These are phyloP conservation scores for Lasioglossum calceatum DNA, from an alignment of 2,888 invertebrate species.

Conservation along the genomic window DNA sequence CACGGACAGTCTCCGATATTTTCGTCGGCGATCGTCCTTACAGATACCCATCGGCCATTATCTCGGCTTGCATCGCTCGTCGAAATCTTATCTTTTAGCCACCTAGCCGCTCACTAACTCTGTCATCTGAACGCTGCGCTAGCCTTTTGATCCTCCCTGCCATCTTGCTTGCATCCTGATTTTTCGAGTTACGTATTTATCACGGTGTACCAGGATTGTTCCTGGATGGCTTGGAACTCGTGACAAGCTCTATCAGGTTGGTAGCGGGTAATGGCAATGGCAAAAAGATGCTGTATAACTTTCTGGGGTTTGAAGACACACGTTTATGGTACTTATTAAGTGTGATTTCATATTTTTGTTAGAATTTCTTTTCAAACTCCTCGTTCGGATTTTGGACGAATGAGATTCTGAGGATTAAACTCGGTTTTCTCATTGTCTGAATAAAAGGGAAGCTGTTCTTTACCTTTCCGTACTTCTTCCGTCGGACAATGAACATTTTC, in stretches of 20 bases:
- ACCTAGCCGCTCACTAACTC: conserved; percentile 65
- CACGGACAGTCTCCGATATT: conserved; percentile 58
- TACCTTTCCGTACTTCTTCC: no score
- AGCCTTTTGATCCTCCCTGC: conserved; percentile 58
- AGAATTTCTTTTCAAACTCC: no score
- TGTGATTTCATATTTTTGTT: no score
- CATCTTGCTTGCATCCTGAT: background rate
- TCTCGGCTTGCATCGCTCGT: conserved; percentile 73
- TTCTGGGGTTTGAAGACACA: no score
- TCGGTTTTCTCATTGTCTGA: no score
- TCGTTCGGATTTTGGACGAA: no score
- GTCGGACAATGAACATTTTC: no score
- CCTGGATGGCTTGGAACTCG: background rate
- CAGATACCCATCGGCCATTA: conserved; percentile 71
- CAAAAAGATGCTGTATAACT: no score
- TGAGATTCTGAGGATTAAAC: no score
- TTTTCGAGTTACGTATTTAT: conserved; percentile 23
- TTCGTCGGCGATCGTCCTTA: conserved; percentile 71
- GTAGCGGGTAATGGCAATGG: background rate
- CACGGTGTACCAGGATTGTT: background rate
- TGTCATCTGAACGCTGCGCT: conserved; percentile 63
- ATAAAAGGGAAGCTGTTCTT: no score
- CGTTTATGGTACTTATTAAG: no score
- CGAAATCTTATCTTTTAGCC: conserved; percentile 74
- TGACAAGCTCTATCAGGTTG: background rate